Base-by-base conservation (phyloP, 1,140 invertebrate species). In the Listronotus oregonensis region DNA sequence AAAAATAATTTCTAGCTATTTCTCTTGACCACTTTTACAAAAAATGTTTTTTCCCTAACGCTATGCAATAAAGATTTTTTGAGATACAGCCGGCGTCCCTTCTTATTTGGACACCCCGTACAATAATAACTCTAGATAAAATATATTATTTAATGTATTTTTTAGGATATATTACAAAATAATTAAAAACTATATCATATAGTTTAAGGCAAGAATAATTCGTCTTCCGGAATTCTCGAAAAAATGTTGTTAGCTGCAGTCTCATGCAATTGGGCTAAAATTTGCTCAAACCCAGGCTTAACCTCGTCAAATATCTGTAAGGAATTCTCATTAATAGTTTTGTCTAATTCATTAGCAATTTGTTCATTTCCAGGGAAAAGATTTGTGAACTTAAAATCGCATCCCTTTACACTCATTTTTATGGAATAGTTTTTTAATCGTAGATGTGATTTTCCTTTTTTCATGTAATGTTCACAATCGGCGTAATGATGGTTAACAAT, bases 231-330 rank as follows among this genome's bases (percentile, higher is more conserved):
- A 6, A 80, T 60, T 69, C 80, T 84, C 15, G 74, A 59, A 32
- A 84, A 79, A 1, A 81, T 68, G 50, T 74, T 73, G 66, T 79
- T 80, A 0, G 80, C 43, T 15, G 82, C 73, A 0, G 79, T 66
- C 27, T 75, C 73, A 32, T 81, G 74, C 34, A 83, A 75, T n/a
- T 71, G 64, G 0, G 71, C 75, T 37, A 83, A 74, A 0, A 80
- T 80, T 40, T 74, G 67, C 31, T 70, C 70, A 32, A 70, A 70
- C 7, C 65, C 66, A 9, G 10, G 14, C 15, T 61, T 65, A 0
- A 73, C 66, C 12, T 73, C 72, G 7, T 64, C 47, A 55, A 70
- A 71, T 14, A 73, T 55, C 34, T 66, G 67, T 50, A 66, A 50
- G 12, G 59, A 66, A 47, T 74, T 74, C 32, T 74, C 71, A 34